phyloP scores from a whole-genome alignment of 2,888 invertebrate genomes.

The Neoitamus cyanurus region DNA sequence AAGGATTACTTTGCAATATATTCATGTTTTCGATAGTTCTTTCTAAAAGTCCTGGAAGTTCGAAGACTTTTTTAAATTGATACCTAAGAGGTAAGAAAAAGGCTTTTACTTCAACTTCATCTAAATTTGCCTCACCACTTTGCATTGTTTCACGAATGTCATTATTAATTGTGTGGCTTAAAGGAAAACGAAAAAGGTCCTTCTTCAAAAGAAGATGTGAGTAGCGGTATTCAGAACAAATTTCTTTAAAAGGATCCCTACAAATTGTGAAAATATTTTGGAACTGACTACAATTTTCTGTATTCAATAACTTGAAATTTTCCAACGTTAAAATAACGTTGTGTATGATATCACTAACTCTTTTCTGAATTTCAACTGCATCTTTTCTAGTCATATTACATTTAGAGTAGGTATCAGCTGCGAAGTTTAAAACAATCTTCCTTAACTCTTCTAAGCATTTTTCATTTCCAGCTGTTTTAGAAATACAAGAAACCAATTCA shows the following conservation, averaged over 20 bases:
- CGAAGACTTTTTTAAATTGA: constrained; percentile 3
- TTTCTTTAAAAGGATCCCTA: neutral
- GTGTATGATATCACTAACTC: neutral
- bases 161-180: neutral
- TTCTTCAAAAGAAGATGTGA: neutral
- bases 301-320: neutral
- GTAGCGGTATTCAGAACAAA: neutral
- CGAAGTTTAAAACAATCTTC: neutral
- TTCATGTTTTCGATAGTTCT: neutral
- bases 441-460: neutral
- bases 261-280: neutral
- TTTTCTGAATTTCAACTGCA: neutral
- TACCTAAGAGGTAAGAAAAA: neutral
- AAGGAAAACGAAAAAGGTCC: neutral
- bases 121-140: neutral
- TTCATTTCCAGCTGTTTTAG: neutral
- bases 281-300: neutral
- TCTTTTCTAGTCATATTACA: constrained; percentile 16
- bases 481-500: no score
- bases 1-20: neutral
- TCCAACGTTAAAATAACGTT: neutral
- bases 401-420: neutral
- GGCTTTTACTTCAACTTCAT: neutral
- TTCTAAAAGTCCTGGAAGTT: neutral
- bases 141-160: neutral